Evolutionary conservation across 2,888 invertebrate genomes (phyloP).

Genomic region (Eupithecia pulchellata): DNA sequence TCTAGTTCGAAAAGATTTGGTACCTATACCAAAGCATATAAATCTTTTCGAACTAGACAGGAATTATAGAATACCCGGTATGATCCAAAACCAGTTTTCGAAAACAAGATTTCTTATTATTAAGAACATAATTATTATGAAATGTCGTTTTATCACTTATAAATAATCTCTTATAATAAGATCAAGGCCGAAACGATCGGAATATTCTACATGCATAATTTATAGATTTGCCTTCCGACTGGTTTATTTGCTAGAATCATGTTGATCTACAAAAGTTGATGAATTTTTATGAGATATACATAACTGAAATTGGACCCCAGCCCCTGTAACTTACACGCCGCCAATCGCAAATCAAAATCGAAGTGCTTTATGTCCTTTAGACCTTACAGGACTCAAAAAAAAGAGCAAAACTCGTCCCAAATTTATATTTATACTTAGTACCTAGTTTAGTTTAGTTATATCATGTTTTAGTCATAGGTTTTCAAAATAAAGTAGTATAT

Average conservation of each 20-base stretch:
- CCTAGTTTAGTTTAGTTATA: no score
- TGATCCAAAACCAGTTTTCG: constrained; percentile 10
- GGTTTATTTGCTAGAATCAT: constrained; percentile 4
- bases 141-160: constrained; percentile 3
- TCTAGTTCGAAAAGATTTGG: no score
- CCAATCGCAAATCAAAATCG: no score
- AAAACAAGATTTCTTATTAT: not conserved
- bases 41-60: not conserved
- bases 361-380: no score
- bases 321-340: not conserved
- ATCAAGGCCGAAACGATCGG: constrained; percentile 28
- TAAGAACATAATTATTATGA: not conserved
- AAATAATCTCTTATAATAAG: constrained; percentile 25
- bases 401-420: no score
- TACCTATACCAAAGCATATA: not conserved
- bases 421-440: no score
- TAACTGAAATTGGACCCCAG: not conserved
- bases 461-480: no score
- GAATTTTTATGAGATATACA: not conserved
- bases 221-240: constrained; percentile 3
- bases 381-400: no score
- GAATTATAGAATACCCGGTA: not conserved
- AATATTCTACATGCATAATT: constrained; percentile 26
- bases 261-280: not conserved
- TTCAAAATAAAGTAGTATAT: no score